Percentiles rank a stretch among this genome's conserved stretches.
Evolutionary conservation across 1,140 invertebrate genomes (phyloP).

Genomic region (Trachymyrmex cornetzi): DNA sequence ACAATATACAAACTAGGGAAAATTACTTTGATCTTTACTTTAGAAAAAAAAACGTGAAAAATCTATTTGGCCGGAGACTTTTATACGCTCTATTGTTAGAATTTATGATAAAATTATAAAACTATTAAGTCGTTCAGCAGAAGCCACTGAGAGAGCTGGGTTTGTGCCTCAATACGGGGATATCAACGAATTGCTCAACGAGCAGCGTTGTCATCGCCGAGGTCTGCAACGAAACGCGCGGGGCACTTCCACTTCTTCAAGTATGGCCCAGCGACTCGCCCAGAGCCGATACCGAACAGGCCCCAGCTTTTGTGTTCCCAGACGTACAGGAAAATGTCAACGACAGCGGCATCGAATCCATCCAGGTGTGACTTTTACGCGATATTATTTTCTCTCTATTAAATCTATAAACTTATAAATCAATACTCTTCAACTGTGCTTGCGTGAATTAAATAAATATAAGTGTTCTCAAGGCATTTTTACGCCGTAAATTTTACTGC

Average conservation of each 20-base stretch:
- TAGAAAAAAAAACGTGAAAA: no score
- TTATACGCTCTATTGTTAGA: not conserved
- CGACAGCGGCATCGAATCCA: slow-evolving; percentile 90
- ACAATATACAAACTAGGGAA: no score
- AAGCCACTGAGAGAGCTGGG: slow-evolving; percentile 88
- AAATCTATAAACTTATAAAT: not conserved
- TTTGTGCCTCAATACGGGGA: slow-evolving; percentile 87
- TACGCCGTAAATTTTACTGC: not conserved
- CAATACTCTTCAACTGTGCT: not conserved
- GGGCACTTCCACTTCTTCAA: slow-evolving; percentile 88
- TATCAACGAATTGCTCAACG: slow-evolving; percentile 81
- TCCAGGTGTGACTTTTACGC: slow-evolving; percentile 86
- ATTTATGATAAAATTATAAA: not conserved
- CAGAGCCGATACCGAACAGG: slow-evolving; percentile 89
- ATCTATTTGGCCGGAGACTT: no score
- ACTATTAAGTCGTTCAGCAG: slow-evolving; percentile 78
- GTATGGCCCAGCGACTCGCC: slow-evolving; percentile 91
- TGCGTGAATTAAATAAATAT: not conserved
- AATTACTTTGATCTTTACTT: no score
- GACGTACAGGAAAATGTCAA: slow-evolving; percentile 83
- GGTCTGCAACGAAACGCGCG: slow-evolving; percentile 79
- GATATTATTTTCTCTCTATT: not conserved
- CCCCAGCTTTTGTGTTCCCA: slow-evolving; percentile 89
- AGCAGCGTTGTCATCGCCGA: slow-evolving; percentile 80
- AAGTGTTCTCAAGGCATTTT: not conserved